Evolutionary conservation across 1,140 invertebrate genomes (phyloP).

Genomic region (Euwallacea similis): DNA sequence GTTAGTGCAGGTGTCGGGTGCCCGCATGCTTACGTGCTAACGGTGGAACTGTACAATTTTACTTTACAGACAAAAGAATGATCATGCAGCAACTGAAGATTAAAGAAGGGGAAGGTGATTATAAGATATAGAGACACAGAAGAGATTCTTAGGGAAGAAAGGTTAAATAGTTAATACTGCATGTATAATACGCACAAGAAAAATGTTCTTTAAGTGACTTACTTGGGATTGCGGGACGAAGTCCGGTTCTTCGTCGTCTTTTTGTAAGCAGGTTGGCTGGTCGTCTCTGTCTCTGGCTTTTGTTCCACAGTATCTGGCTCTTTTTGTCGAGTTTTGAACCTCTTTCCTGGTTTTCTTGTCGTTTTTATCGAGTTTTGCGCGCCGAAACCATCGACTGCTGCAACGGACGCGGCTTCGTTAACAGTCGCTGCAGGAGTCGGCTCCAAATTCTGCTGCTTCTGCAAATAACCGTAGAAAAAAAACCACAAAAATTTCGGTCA

Average conservation of each 20-base stretch:
- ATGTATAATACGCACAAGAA: conserved; percentile 3
- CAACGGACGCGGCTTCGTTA: conserved; percentile 60
- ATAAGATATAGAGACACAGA: too few species aligned
- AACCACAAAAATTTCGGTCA: background rate
- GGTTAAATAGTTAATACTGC: too few species aligned
- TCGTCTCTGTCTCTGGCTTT: conserved; percentile 40
- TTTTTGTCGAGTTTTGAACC: conserved; percentile 50
- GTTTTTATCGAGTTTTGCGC: conserved; percentile 57
- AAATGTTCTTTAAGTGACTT: conserved; percentile 11
- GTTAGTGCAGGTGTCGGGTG: conserved; percentile 47
- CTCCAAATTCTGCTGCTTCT: conserved; percentile 60
- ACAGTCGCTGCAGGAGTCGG: conserved; percentile 62
- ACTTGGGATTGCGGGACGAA: conserved; percentile 45
- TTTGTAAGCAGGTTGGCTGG: conserved; percentile 46
- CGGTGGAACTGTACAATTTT: too few species aligned
- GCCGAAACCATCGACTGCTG: conserved; percentile 56
- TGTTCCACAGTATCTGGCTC: conserved; percentile 50
- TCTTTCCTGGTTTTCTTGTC: conserved; percentile 57
- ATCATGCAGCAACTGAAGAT: too few species aligned
- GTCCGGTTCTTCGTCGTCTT: conserved; percentile 40
- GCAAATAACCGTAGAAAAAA: conserved; percentile 8
- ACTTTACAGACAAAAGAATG: too few species aligned
- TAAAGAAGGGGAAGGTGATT: too few species aligned
- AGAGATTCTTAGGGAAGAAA: too few species aligned
- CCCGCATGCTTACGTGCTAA: conserved; percentile 35